Evolutionary conservation across 2,888 invertebrate species (phyloP).

Genomic region (Nephrotoma appendiculata): DNA sequence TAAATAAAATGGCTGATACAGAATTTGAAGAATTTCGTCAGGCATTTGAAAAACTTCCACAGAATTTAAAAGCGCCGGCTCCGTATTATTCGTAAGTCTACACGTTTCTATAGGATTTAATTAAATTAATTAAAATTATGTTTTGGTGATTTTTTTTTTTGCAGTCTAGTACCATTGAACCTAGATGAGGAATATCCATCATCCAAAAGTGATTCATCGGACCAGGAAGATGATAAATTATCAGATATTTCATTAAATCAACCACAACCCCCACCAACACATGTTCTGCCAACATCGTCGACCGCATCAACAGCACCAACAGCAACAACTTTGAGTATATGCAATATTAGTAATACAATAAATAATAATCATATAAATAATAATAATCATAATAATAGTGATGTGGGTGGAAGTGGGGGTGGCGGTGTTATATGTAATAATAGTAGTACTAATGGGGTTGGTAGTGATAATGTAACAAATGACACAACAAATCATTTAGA

Average conservation of each 20-base stretch:
- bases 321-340: constrained; percentile 3
- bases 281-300: constrained; percentile 8
- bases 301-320: not conserved
- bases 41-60: constrained; percentile 67
- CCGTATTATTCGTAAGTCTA: constrained; percentile 77
- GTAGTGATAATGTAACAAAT: constrained; percentile 28
- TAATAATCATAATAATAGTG: constrained; percentile 1
- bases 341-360: not conserved
- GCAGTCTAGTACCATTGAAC: constrained; percentile 64
- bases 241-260: constrained; percentile 13
- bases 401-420: constrained; percentile 7
- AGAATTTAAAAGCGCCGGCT: constrained; percentile 61
- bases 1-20: constrained; percentile 64
- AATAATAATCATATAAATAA: constrained; percentile 2
- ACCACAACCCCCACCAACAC: constrained; percentile 9
- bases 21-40: constrained; percentile 88
- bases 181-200: constrained; percentile 68
- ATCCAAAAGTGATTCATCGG: constrained; percentile 56
- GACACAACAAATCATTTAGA: constrained; percentile 17
- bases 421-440: constrained; percentile 12
- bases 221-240: constrained; percentile 39
- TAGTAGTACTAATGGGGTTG: constrained; percentile 32
- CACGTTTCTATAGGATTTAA: not conserved
- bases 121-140: not conserved
- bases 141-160: constrained; percentile 12